phyloP scores from a whole-genome alignment of 2,888 invertebrate species.

The Stictocephala bisonia region DNA sequence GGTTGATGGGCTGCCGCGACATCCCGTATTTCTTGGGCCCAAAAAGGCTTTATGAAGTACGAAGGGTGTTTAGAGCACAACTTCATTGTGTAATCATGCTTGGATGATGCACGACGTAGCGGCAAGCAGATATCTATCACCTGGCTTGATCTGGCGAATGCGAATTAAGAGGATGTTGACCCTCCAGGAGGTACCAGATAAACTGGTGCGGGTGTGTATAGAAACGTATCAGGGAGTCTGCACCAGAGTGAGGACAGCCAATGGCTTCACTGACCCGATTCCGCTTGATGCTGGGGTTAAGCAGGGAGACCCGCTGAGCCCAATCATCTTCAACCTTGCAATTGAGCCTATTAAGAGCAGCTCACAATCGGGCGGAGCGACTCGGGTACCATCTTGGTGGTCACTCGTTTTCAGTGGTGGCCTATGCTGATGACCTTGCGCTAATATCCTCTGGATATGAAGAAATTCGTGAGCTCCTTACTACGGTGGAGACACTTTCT shows the following conservation, averaged over 20 bases:
- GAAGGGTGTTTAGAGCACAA: conserved; percentile 16
- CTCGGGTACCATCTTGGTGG: neutral
- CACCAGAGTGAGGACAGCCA: neutral
- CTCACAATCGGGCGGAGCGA: neutral
- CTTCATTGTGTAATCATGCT: neutral
- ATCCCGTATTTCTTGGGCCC: neutral
- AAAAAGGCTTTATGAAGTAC: conserved; percentile 21
- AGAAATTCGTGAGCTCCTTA: neutral
- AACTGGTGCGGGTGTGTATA: neutral
- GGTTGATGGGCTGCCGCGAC: neutral
- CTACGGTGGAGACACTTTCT: neutral
- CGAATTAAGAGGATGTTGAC: neutral
- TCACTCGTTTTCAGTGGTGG: neutral
- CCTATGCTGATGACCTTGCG: conserved; percentile 21
- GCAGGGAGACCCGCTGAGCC: conserved; percentile 3
- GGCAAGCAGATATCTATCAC: too few species aligned
- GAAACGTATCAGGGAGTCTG: neutral
- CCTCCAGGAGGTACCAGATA: neutral
- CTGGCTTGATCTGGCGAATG: too few species aligned
- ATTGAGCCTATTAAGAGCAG: neutral
- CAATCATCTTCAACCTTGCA: conserved; percentile 18
- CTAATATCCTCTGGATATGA: neutral
- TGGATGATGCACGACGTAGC: neutral
- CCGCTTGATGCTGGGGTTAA: conserved; percentile 5
- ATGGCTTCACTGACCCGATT: neutral